Conservation (phyloP, 2,113 vertebrate species). For the Pluvianellus socialis region DNA sequence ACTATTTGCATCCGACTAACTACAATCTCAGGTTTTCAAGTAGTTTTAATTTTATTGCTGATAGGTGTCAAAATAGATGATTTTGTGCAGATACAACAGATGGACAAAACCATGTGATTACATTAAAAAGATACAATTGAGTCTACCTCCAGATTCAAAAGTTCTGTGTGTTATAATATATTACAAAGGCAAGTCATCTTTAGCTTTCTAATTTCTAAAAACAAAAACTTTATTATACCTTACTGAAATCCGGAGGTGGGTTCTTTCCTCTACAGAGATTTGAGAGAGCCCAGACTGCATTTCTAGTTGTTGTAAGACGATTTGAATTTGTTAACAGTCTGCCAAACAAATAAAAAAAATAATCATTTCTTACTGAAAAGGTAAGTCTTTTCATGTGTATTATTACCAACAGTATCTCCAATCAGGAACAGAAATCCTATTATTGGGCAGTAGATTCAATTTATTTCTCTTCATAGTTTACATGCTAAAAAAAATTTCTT, state of each 20-base stretch:
- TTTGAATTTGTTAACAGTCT: slow-evolving; percentile 88
- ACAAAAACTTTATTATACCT: slow-evolving; percentile 74
- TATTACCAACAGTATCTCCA: not conserved
- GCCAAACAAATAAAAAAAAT: not conserved
- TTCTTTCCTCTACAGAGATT: slow-evolving; percentile 94
- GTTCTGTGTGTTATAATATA: not conserved
- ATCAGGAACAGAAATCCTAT: not conserved
- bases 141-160: not conserved
- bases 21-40: not conserved
- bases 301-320: slow-evolving; percentile 90
- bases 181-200: not conserved
- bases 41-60: not conserved
- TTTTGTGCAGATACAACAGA: not conserved
- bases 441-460: not conserved
- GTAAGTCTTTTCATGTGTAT: not conserved
- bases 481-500: not conserved
- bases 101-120: not conserved
- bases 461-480: not conserved
- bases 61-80: not conserved
- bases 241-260: slow-evolving; percentile 90
- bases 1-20: not conserved
- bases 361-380: not conserved
- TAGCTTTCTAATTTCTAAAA: not conserved
- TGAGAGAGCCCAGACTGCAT: slow-evolving; percentile 92
- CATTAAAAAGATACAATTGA: not conserved